phyloP scores from a whole-genome alignment of 2,797 vertebrate genomes.

The Anabacerthia variegaticeps region DNA sequence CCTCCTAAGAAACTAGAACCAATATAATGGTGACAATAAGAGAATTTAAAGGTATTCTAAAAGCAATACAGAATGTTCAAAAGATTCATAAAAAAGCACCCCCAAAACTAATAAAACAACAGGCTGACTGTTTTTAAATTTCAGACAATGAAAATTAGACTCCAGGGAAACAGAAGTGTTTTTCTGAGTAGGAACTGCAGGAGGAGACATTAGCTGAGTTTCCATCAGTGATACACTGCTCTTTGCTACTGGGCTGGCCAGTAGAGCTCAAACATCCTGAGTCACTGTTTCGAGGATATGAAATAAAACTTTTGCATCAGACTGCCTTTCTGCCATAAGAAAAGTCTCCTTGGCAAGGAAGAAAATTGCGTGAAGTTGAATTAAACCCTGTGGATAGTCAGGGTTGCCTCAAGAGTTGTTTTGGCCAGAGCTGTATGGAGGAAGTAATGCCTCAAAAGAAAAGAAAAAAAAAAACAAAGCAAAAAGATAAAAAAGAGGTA shows the following conservation, averaged over 20 bases:
- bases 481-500: background rate
- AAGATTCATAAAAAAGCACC: background rate
- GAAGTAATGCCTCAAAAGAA: background rate
- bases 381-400: background rate
- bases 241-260: background rate
- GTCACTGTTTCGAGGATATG: background rate
- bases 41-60: background rate
- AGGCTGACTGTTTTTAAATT: background rate
- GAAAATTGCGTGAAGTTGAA: background rate
- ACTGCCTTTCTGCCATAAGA: background rate
- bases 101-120: background rate
- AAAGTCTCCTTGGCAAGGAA: background rate
- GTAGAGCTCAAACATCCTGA: background rate
- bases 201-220: background rate
- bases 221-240: background rate
- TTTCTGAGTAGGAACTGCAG: background rate
- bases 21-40: background rate
- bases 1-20: background rate
- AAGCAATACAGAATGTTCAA: background rate
- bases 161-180: background rate
- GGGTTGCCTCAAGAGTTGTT: background rate
- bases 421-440: background rate
- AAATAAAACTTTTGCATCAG: background rate
- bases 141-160: background rate
- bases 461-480: background rate